Evolutionary conservation across 2,797 vertebrate species (phyloP), one percentile per base, ranked within the genome.

Genomic region (Channallabes apus): DNA sequence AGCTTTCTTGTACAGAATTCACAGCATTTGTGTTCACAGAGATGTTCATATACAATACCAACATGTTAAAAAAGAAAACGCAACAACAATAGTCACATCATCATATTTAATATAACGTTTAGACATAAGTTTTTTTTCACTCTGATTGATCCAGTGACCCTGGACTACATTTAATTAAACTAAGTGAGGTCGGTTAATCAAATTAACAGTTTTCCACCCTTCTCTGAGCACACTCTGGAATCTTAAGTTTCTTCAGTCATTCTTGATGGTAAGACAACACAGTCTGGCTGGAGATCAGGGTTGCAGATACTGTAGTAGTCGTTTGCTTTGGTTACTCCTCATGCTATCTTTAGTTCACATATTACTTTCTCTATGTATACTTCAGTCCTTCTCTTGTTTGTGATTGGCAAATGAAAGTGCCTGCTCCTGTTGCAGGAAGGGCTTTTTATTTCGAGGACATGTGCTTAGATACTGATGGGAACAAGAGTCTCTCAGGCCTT

Each of bases 361-460:
- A 14, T 68, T 46, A 22, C 22, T 78, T 69, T 24, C 54, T 84
- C 27, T 76, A 8, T n/a, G n/a, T n/a, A n/a, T 58, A 11, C 27
- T n/a, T 77, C 8, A 32, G 18, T 29, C 65, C 8, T 24, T 73
- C 41, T 80, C 83, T 68, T n/a, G 32, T 59, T 32, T 82, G 79
- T 82, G 32, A 82, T 76, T 82, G 58, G 80, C 84, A 82, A 82
- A 80, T 38, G 18, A 76, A 82, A 82, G 61, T 73, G 71, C 61
- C 6, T 46, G 69, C 80, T 82, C 80, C 62, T 68, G 38, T 61
- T 68, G 38, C 35, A 82, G 58, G 72, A 83, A 71, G 58, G 61
- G 65, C 72, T 29, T 69, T 67, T 82, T 82, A 54, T 65, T 82
- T 82, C 27, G 3, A 72, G 65, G 65, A 71, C 24, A 54, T 58